Evolutionary conservation across 2,797 vertebrate genomes (phyloP), one percentile per base, ranked within the genome.

Genomic region (Zenarchopterus dispar): DNA sequence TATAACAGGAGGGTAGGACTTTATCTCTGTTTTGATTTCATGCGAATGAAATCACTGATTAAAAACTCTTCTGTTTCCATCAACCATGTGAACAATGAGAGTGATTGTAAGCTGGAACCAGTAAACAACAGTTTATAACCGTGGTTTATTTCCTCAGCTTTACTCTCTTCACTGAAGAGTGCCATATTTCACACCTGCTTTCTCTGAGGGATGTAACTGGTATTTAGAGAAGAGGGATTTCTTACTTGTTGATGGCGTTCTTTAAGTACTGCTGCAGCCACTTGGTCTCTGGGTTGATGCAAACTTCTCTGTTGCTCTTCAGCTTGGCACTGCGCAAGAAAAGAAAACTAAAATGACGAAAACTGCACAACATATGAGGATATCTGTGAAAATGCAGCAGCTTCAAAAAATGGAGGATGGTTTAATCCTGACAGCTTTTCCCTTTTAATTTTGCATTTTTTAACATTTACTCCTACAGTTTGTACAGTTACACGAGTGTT

Each of bases 201-300:
- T 53, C 46, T 60, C 48, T 54, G 67, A 39, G 64, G 0, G 21
- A 56, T 8, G 57, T 21, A 15, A 21, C 31, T 77, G 49, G 60
- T 48, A 46, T 43, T 19, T n/a, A 46, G 17, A 17, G n/a, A 49
- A 21, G 62, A 1, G 44, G 36, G 19, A 1, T 77, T 80, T 84
- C 96, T 97, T 97, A 99, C 97, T 99, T 98, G 96, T 95, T 97
- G 91, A 97, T 94, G 92, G 96, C 96, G 78, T 96, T 98, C 89
- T 98, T 97, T 89, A 99, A 93, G 89, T 98, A 98, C 77, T 96
- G 96, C 91, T 98, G 97, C 85, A 99, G 96, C 97, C 97, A 98
- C 92, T 97, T 98, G 91, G 97, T 87, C 75, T 97, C 97, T 0
- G 97, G 96, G 88, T 98, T 97, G 87, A 99, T 95, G 93, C 97